Percentiles rank a stretch among this genome's conserved stretches.
Conservation (phyloP, 1,140 invertebrate genomes). For the Cecropterus lyciades region DNA sequence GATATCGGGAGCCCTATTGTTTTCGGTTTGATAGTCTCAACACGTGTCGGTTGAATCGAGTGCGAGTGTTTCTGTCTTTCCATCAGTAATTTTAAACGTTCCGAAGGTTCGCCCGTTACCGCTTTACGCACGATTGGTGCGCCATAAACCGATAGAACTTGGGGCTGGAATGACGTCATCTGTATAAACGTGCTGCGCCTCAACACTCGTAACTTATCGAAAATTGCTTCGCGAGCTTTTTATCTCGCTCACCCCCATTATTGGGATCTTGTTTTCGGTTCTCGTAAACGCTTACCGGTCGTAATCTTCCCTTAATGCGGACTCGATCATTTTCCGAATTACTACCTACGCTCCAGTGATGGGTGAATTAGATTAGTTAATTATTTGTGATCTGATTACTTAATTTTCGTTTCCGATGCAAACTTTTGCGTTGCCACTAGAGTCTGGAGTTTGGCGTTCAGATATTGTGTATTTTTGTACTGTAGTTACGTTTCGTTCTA, state of each 20-base stretch:
- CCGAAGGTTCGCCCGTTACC: conserved; percentile 46
- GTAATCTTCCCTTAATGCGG: conserved; percentile 41
- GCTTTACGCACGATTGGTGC: conserved; percentile 57
- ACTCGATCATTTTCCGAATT: conserved; percentile 40
- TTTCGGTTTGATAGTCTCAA: conserved; percentile 36
- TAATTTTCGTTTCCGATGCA: not conserved
- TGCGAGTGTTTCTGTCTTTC: conserved; percentile 35
- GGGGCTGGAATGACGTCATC: conserved; percentile 39
- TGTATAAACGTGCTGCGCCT: conserved; percentile 42
- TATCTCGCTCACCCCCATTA: conserved; percentile 43
- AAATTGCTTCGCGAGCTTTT: conserved; percentile 45
- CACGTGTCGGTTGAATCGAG: conserved; percentile 29
- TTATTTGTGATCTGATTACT: not conserved
- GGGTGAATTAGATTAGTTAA: conserved; percentile 2
- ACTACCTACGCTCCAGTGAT: conserved; percentile 33
- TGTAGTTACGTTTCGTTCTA: too few species aligned
- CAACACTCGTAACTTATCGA: conserved; percentile 53
- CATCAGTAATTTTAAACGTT: conserved; percentile 55
- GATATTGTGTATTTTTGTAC: too few species aligned
- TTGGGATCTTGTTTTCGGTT: conserved; percentile 43
- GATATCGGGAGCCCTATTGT: conserved; percentile 36
- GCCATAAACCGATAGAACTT: conserved; percentile 47
- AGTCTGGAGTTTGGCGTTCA: too few species aligned
- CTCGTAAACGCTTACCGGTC: conserved; percentile 42
- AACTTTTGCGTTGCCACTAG: too few species aligned